These are phyloP conservation scores for Drosophila kohkoa DNA, from an alignment of 1,140 invertebrate species.

Conservation along the genomic window DNA sequence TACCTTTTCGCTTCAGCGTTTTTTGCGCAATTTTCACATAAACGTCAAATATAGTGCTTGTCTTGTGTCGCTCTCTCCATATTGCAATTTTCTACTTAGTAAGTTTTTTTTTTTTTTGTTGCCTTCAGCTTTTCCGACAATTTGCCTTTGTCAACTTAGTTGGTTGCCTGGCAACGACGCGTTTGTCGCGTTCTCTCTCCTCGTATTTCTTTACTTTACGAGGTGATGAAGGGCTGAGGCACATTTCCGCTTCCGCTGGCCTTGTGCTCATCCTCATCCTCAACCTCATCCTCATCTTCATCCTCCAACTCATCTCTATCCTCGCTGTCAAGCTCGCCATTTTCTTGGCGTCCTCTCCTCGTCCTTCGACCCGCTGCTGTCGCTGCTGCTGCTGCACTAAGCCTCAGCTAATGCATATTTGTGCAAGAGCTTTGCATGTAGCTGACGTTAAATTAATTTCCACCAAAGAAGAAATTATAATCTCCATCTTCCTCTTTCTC, in stretches of 20 bases:
- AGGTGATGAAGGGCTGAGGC: conserved; percentile 24
- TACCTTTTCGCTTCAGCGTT: background rate
- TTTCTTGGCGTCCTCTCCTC: background rate
- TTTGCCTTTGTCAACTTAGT: conserved; percentile 57
- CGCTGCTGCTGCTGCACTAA: conserved; percentile 46
- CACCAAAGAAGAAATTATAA: conserved; percentile 74
- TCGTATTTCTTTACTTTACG: conserved; percentile 1
- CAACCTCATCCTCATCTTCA: background rate
- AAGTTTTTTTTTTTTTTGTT: conserved; percentile 5
- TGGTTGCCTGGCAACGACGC: conserved; percentile 40
- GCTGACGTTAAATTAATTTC: conserved; percentile 82
- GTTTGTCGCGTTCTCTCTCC: background rate
- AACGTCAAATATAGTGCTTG: conserved; percentile 28
- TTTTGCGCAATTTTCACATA: conserved; percentile 3
- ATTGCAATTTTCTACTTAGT: conserved; percentile 60
- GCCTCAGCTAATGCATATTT: conserved; percentile 77
- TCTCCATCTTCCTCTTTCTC: conserved; percentile 10
- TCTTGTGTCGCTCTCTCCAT: conserved; percentile 17
- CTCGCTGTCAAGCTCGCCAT: background rate
- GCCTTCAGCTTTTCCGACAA: conserved; percentile 21
- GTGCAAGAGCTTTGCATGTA: conserved; percentile 64
- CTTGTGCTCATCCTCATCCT: conserved; percentile 22
- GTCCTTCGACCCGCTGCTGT: background rate
- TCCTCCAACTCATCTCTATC: background rate
- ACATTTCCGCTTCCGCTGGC: conserved; percentile 52